Base-by-base conservation (phyloP, 64 coral and sea anemone genomes). In the Astreopora myriophthalma region DNA sequence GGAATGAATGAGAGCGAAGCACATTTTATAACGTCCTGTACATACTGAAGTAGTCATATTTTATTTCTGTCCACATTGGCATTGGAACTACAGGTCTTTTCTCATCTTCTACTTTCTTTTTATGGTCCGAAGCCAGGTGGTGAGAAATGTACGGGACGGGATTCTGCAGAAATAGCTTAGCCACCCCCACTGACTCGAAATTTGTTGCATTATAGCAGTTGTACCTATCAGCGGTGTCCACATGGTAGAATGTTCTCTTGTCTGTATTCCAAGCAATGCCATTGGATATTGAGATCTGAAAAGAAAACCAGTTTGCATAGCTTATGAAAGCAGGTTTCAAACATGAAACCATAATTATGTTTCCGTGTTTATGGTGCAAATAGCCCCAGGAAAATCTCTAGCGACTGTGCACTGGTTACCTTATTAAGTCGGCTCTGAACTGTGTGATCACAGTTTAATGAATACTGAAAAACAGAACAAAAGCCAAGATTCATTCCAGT, bases 211-310 rank as follows among this genome's bases (percentile, higher is more conserved):
- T 30, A 10, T 24, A 39, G 34, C 9, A 26, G 9, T 27, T 26
- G 20, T 94, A 94, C 92, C 85, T 81, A 39, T 55, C 63, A 40
- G 39, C 65, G 12, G 68, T 81, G 75, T 94, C 93, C 13, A 90
- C 71, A 86, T 81, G 85, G 73, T 94, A 94, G 51, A 90, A 51
- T 23, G 44, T 90, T 49, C 66, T 90, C 26, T 90, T 90, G 60
- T 90, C 93, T 75, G 48, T 38, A 67, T 67, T 82, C 93, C 93
- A 94, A 20, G 76, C 93, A 28, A 94, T 63, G 5, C 93, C 93
- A 90, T 94, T 94, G 6, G 93, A 94, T 71, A 94, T 67, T 11
- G 86, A 75, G 12, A 90, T 69, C 87, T 90, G 29, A 36, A 36
- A 88, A 20, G 37, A 29, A 30, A 38, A 39, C 20, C 12, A 86